A percentile compares a stretch with the other conserved stretches of the same genome.
These are phyloP conservation scores for Percina caprodes DNA, from an alignment of 2,113 vertebrate genomes.

Conservation along the genomic window DNA sequence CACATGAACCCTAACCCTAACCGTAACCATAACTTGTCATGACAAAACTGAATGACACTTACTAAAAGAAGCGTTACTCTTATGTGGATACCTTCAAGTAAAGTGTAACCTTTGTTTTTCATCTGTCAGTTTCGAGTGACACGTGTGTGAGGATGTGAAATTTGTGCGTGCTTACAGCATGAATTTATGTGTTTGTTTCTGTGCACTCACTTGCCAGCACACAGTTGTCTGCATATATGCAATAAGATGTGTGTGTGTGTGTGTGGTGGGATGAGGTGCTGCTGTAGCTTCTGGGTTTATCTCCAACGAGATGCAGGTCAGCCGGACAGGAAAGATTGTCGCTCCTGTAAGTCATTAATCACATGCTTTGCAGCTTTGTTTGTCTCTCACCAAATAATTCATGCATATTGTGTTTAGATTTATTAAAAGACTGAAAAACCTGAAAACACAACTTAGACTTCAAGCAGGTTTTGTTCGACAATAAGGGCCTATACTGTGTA, in stretches of 20 bases:
- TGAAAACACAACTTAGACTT: background rate
- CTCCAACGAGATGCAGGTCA: slow-evolving; percentile 92
- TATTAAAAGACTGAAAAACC: background rate
- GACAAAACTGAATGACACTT: no score
- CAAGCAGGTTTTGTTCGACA: no score
- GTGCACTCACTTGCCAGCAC: background rate
- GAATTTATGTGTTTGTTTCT: background rate
- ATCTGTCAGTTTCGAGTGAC: background rate
- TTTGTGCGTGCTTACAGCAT: background rate
- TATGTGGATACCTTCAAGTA: no score
- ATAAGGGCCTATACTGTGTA: background rate
- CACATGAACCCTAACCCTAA: no score
- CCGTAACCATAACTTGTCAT: no score
- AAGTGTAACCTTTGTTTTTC: background rate
- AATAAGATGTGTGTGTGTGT: background rate
- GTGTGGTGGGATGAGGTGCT: slow-evolving; percentile 55
- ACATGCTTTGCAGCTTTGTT: background rate
- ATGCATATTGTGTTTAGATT: background rate
- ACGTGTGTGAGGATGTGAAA: background rate
- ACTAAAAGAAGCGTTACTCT: no score
- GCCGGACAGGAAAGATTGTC: slow-evolving; percentile 92
- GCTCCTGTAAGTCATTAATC: slow-evolving; percentile 85
- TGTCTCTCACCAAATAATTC: no score
- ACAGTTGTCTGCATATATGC: no score
- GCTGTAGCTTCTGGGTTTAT: slow-evolving; percentile 89